A percentile compares a stretch with the other conserved stretches of the same genome.
Evolutionary conservation across 2,797 vertebrate genomes (phyloP).

Genomic region (Lepus oiostolus): DNA sequence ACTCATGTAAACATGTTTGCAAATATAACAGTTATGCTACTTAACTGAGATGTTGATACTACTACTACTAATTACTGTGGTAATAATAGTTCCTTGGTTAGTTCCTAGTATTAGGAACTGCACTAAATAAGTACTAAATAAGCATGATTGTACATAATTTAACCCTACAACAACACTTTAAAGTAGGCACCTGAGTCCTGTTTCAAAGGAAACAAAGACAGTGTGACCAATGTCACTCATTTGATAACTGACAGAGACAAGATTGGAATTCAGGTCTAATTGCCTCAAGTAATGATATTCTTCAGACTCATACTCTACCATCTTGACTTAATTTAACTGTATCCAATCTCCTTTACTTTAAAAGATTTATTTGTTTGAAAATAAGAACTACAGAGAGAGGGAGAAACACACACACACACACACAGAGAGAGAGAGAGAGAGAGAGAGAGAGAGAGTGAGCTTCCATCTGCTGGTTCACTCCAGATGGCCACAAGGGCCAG

Average conservation of each 20-base stretch:
- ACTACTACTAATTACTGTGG: neutral
- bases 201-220: neutral
- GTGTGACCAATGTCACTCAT: neutral
- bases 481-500: no score
- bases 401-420: no score
- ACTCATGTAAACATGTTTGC: neutral
- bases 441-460: no score
- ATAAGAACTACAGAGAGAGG: no score
- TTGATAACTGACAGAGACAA: constrained; percentile 11
- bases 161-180: neutral
- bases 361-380: no score
- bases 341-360: constrained; percentile 1
- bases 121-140: neutral
- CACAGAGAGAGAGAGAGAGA: no score
- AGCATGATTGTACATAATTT: neutral
- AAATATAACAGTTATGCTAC: neutral
- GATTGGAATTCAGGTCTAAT: neutral
- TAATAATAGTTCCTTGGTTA: constrained; percentile 17
- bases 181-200: neutral
- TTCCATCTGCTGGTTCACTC: no score
- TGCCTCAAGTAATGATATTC: constrained; percentile 23
- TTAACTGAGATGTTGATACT: neutral
- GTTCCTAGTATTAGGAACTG: neutral
- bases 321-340: constrained; percentile 39
- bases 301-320: neutral